Evolutionary conservation across 30 jellyfish, hydroid and myxozoan genomes (phyloP).

Genomic region (Mastigias papua): DNA sequence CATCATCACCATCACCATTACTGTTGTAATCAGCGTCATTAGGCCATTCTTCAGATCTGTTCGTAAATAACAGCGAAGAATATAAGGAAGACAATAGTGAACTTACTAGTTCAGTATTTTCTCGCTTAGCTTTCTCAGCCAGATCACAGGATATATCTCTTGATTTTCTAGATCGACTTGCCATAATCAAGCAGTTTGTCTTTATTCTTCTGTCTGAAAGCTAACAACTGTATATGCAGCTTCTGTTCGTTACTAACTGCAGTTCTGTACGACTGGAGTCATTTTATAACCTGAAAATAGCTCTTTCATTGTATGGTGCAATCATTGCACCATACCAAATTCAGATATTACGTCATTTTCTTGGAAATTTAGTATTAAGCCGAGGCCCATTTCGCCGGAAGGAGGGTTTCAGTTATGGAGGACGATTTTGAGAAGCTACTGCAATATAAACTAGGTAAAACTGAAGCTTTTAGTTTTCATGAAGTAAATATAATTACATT

Average conservation of each 20-base stretch:
- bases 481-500: too few species aligned
- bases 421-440: slow-evolving; percentile 41
- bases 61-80: neutral
- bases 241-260: too few species aligned
- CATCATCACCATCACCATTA: neutral
- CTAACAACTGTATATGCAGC: too few species aligned
- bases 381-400: neutral
- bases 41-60: neutral
- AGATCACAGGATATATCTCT: neutral
- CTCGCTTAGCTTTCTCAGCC: neutral
- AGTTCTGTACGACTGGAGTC: too few species aligned
- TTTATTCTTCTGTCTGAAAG: too few species aligned
- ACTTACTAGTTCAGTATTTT: neutral
- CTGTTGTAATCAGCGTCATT: too few species aligned
- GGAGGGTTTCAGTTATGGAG: slow-evolving; percentile 67
- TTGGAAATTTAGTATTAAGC: neutral
- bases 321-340: neutral
- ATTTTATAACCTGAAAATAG: neutral
- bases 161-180: neutral
- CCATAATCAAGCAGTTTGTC: neutral
- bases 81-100: neutral
- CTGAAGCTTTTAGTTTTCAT: neutral
- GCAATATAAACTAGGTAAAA: slow-evolving; percentile 34
- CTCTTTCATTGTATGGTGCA: slow-evolving; percentile 36
- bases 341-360: slow-evolving; percentile 27